These are phyloP conservation scores for Alitta virens DNA, from an alignment of 2,888 invertebrate genomes.

Conservation along the genomic window DNA sequence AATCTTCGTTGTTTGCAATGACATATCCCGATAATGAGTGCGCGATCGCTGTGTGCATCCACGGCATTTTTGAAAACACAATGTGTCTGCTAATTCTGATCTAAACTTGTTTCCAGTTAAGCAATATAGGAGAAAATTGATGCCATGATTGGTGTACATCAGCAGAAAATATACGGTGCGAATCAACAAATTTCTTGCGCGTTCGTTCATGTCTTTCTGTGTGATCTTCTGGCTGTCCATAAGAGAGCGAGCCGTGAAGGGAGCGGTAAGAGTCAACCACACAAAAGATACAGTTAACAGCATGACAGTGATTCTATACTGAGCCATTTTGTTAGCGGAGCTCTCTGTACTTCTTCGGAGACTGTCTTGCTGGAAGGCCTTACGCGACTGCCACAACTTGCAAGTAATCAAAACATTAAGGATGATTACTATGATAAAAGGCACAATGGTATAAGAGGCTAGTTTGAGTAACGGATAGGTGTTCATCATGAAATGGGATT, in stretches of 20 bases:
- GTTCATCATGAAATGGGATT: slow-evolving; percentile 31
- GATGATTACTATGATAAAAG: slow-evolving; percentile 37
- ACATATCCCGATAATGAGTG: too few species aligned
- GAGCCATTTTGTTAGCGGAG: neutral
- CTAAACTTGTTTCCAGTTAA: neutral
- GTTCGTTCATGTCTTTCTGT: neutral
- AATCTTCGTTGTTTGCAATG: too few species aligned
- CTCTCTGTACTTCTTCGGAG: neutral
- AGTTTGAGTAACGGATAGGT: slow-evolving; percentile 42
- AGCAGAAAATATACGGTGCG: neutral
- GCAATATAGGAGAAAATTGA: neutral
- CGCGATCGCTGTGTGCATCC: too few species aligned
- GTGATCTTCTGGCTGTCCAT: neutral
- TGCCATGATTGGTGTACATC: neutral
- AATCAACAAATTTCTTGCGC: neutral
- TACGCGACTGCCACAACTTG: neutral
- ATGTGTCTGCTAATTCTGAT: neutral
- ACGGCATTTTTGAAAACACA: too few species aligned
- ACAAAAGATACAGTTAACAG: slow-evolving; percentile 24
- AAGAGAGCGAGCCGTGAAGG: slow-evolving; percentile 10
- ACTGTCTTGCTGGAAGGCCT: neutral
- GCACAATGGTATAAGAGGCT: slow-evolving; percentile 42
- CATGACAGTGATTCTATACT: slow-evolving; percentile 25
- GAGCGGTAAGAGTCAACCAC: slow-evolving; percentile 26
- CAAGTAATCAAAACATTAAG: slow-evolving; percentile 43